Base-by-base conservation (phyloP, 2,797 vertebrate genomes). In the Sphaeramia orbicularis region DNA sequence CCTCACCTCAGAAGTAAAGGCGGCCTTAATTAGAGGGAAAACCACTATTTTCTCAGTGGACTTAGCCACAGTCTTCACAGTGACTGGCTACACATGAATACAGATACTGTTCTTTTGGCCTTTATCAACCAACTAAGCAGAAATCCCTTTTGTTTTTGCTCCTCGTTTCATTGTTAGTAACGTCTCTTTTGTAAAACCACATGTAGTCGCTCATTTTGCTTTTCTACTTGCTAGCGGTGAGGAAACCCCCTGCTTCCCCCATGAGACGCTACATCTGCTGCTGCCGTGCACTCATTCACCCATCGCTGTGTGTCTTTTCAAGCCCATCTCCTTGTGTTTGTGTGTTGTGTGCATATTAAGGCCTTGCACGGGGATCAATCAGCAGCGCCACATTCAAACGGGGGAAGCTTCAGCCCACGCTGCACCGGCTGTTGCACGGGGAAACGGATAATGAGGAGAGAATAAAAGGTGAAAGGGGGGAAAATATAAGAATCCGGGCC, bases 161-260 rank as follows among this genome's bases (percentile, higher is more conserved):
- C 63, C 30, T 27, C 6, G 6, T 27, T 27, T 27, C 19, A 21
- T 21, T 49, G 2, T 16, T 53, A 9, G 21, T 4, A 12, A 9
- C 16, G 18, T 0, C 2, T n/a, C 13, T 40, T 36, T 43, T 14
- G 38, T 38, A 14, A 72, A 60, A 44, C 36, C 37, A 37, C 44
- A 59, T 3, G 1, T 18, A n/a, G 27, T 6, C 24, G 8, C 27
- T 41, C 32, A 2, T 1, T 48, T 54, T 35, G 36, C 21, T 61
- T 42, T 40, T 58, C 10, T 11, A 3, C n/a, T 32, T 10, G 47
- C 53, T 57, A 11, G 50, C 58, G 55, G 58, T 14, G 15, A 71
- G 71, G 74, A 84, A 82, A 72, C 4, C 66, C 64, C 52, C 42
- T 4, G 37, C 16, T 10, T 40, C 36, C n/a, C 74, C 16, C 51